Evolutionary conservation across 2,797 vertebrate species (phyloP).

Genomic region (Hemitrygon akajei): DNA sequence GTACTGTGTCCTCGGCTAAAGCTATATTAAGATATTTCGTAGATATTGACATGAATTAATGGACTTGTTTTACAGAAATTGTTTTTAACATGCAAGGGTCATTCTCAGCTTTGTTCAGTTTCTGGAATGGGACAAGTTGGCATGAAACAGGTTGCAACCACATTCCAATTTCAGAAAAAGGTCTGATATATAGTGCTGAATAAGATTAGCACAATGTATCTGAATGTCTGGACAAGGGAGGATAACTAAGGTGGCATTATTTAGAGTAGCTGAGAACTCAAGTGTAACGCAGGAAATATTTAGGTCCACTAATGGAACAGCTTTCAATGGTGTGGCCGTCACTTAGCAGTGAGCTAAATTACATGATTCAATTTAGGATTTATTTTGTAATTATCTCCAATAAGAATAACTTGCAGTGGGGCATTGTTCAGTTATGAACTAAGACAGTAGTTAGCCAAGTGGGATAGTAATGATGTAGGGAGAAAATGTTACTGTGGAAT

Average conservation of each 20-base stretch:
- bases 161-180: no score
- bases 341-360: background rate
- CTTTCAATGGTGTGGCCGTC: background rate
- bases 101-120: no score
- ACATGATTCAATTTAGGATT: background rate
- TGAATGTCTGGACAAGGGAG: no score
- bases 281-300: background rate
- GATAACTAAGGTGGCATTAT: background rate
- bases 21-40: no score
- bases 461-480: background rate
- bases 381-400: background rate
- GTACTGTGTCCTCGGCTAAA: no score
- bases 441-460: background rate
- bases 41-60: no score
- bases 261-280: background rate
- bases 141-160: no score
- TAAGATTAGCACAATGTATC: no score
- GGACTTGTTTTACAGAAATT: no score
- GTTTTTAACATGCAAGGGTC: no score
- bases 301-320: background rate
- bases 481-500: background rate
- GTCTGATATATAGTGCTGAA: no score
- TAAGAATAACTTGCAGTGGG: background rate
- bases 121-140: no score
- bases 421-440: slow-evolving; percentile 2